Evolutionary conservation across 2,113 vertebrate species (phyloP).

Genomic region (Brachypteracias leptosomus): DNA sequence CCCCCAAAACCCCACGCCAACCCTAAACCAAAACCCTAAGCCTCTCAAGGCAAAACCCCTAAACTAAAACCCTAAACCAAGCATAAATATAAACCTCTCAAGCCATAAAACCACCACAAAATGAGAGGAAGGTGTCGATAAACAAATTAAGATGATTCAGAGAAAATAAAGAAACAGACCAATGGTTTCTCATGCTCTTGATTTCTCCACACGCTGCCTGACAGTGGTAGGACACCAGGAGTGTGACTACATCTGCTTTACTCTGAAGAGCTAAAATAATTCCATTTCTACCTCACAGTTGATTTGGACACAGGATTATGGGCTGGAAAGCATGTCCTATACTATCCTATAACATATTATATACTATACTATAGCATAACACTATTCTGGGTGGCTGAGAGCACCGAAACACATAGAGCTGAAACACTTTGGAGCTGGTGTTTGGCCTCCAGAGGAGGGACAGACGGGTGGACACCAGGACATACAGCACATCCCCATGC

Average conservation of each 20-base stretch:
- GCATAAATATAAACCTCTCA: neutral
- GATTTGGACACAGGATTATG: neutral
- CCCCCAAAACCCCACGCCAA: neutral
- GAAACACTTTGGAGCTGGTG: rapidly evolving
- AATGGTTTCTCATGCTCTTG: neutral
- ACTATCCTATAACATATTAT: too few species aligned
- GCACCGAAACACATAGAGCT: rapidly evolving
- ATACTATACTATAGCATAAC: too few species aligned
- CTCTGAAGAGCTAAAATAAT: neutral
- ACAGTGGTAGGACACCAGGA: neutral
- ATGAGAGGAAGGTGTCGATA: neutral
- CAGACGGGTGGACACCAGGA: neutral
- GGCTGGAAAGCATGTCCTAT: neutral
- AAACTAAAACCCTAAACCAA: neutral
- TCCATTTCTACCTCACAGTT: neutral
- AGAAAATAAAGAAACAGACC: neutral
- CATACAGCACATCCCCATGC: rapidly evolving
- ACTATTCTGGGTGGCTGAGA: neutral
- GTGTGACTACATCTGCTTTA: neutral
- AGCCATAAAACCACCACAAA: neutral
- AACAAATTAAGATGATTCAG: neutral
- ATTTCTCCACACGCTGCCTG: rapidly evolving
- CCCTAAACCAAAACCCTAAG: neutral
- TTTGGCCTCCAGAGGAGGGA: neutral
- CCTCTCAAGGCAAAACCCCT: neutral